Evolutionary conservation across 2,888 invertebrate species (phyloP).

Genomic region (Rhagium mordax): DNA sequence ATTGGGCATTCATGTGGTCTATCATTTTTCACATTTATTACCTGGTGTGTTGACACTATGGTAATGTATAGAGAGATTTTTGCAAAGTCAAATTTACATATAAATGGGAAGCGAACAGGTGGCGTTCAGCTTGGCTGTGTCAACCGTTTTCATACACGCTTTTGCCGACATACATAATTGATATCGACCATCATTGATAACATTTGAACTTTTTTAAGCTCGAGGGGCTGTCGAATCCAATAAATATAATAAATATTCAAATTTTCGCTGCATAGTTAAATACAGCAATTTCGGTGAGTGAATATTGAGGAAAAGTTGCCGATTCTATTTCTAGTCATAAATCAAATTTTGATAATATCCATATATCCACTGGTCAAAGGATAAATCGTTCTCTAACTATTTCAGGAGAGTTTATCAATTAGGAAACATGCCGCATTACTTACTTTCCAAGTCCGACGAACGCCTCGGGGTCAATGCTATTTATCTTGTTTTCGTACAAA

Average conservation of each 20-base stretch:
- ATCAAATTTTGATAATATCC: no score
- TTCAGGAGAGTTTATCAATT: no score
- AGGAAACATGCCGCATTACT: slow-evolving; percentile 66
- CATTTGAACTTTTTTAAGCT: background rate
- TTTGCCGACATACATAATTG: slow-evolving; percentile 16
- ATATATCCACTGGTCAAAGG: no score
- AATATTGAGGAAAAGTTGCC: no score
- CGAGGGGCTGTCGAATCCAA: background rate
- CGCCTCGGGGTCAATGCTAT: slow-evolving; percentile 84
- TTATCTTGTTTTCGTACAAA: slow-evolving; percentile 89
- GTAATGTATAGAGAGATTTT: background rate
- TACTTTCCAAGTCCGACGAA: slow-evolving; percentile 91
- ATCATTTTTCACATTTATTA: background rate
- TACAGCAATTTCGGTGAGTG: no score
- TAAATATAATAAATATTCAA: background rate
- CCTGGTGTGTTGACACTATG: background rate
- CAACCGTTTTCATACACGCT: slow-evolving; percentile 7
- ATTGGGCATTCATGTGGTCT: background rate
- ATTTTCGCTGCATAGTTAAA: background rate
- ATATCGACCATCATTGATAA: slow-evolving; percentile 16
- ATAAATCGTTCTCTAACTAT: no score
- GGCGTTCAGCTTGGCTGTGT: slow-evolving; percentile 1
- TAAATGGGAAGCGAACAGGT: slow-evolving; percentile 7
- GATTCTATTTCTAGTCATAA: no score
- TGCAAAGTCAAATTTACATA: slow-evolving; percentile 2